Evolutionary conservation across 2,113 vertebrate species (phyloP), one percentile per base, ranked within the genome.

Genomic region (Tetraodon nigroviridis): DNA sequence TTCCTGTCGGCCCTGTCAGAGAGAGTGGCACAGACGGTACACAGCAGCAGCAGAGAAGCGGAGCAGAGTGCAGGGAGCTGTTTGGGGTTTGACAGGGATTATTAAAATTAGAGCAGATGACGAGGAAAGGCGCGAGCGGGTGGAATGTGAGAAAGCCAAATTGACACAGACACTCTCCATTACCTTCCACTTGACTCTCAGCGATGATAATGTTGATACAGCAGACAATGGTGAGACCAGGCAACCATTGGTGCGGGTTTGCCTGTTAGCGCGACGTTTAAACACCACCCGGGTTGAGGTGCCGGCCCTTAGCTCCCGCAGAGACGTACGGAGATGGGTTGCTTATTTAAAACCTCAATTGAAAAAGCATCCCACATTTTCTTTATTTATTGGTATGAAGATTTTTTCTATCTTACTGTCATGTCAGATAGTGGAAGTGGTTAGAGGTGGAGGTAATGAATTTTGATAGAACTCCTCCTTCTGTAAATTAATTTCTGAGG

Each of bases 1-100:
- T 95, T 86, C 93, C 93, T 94, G 94, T 96, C 94, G 94, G 85
- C 90, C 89, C 86, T 94, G 94, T 95, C 93, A 92, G 87, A 84
- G 91, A 95, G 88, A 90, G 65, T 79, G 79, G 80, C 81, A 69
- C 48, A 62, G 82, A 81, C 73, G 75, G 66, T 68, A 69, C 51
- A 77, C 70, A 67, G 79, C 79, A 15, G 80, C 80, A 15, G 80
- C 32, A 52, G 55, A 75, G 76, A 73, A 73, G 86, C 83, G 52
- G 61, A 61, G 78, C 67, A 20, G 59, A 80, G 84, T 76, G 68
- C 61, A 90, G 91, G 92, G 88, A 92, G 91, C 91, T 92, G 93
- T 93, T 95, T 93, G 92, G 92, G 92, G 89, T 93, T 96, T 98
- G 96, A 97, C 95, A 94, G 92, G 93, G 93, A 96, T 99, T 96